Evolutionary conservation across 2,888 invertebrate species (phyloP).

Genomic region (Tethea ocularis): DNA sequence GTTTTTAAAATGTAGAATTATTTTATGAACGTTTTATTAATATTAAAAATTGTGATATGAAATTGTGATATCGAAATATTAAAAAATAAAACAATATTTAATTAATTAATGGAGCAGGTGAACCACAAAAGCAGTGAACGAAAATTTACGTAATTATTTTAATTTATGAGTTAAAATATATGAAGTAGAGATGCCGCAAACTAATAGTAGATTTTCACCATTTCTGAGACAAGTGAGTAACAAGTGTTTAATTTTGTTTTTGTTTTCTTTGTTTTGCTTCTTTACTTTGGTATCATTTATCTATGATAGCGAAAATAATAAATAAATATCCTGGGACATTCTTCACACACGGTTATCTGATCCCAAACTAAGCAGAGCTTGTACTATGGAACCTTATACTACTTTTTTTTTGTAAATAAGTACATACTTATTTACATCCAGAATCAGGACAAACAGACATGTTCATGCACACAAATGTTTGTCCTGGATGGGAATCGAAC

Average conservation of each 20-base stretch:
- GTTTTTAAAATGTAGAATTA: constrained; percentile 1
- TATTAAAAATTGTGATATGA: not conserved
- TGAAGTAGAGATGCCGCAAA: constrained; percentile 6
- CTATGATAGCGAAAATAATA: not conserved
- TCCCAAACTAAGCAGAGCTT: no score
- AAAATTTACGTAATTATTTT: not conserved
- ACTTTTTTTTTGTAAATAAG: no score
- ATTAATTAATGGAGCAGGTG: not conserved
- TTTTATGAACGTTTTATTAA: not conserved
- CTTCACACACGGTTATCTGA: no score
- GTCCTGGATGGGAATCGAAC: no score
- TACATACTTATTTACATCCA: no score
- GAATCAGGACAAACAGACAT: no score
- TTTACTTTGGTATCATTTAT: not conserved
- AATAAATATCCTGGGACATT: no score
- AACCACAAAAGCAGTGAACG: no score
- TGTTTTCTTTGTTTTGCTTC: not conserved
- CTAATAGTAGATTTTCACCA: constrained; percentile 36
- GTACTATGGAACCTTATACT: no score
- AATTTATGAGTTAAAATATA: not conserved
- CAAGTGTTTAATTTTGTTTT: not conserved
- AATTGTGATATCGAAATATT: not conserved
- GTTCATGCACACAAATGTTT: no score
- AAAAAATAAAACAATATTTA: no score
- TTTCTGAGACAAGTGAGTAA: constrained; percentile 52